These are phyloP conservation scores for Stegodyphus mimosarum DNA, from an alignment of 1,140 invertebrate genomes.

Conservation along the genomic window DNA sequence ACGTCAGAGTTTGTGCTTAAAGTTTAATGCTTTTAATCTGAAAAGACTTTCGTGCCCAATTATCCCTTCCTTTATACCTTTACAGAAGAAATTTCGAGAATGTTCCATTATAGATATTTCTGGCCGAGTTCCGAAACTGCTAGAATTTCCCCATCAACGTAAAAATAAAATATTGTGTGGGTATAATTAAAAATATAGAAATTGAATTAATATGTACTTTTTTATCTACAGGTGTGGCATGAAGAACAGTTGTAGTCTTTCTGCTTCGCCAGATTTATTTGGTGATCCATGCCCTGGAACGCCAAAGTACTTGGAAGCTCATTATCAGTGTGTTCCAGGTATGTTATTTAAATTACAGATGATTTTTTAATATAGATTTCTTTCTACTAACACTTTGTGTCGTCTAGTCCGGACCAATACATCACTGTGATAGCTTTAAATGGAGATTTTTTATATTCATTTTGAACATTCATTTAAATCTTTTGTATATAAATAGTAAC, in stretches of 20 bases:
- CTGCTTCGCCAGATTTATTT: slow-evolving; percentile 71
- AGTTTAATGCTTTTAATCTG: no score
- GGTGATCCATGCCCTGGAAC: slow-evolving; percentile 93
- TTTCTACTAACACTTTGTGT: no score
- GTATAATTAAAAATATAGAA: background rate
- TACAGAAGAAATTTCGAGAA: no score
- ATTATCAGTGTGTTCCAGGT: slow-evolving; percentile 80
- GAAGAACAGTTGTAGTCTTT: slow-evolving; percentile 62
- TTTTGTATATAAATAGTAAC: no score
- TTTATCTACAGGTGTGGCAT: slow-evolving; percentile 41
- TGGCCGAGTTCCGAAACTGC: background rate
- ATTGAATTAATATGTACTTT: background rate
- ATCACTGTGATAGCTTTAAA: no score
- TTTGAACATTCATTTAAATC: no score
- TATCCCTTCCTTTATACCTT: no score
- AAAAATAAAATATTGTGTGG: background rate
- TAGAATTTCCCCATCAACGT: background rate
- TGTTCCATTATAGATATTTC: background rate
- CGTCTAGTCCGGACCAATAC: no score
- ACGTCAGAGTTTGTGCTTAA: no score
- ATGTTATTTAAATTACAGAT: background rate
- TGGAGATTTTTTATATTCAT: no score
- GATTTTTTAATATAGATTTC: no score
- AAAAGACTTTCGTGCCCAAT: no score
- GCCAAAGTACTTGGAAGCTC: slow-evolving; percentile 93